Conservation (phyloP, 2,113 vertebrate species). For the Chinchilla lanigera region DNA sequence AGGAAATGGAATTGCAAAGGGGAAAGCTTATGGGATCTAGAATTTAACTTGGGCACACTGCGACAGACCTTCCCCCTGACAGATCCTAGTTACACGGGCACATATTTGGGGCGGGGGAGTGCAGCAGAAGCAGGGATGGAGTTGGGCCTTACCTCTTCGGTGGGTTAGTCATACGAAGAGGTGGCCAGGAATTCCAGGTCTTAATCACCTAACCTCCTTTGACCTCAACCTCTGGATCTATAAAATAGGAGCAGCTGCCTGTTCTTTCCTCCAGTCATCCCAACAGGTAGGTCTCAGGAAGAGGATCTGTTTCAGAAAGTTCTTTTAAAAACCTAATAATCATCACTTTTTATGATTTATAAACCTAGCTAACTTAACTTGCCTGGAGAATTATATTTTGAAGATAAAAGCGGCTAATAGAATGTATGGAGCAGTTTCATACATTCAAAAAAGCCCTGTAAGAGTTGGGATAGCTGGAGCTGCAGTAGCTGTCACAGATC, state of each 20-base stretch:
- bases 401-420: not conserved
- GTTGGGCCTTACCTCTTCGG: not conserved
- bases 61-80: not conserved
- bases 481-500: not conserved
- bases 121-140: not conserved
- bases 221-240: not conserved
- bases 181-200: not conserved
- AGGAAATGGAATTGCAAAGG: not conserved
- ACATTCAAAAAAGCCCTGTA: not conserved
- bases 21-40: not conserved
- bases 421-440: not conserved
- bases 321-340: not conserved
- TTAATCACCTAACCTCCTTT: not conserved
- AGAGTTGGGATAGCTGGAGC: not conserved
- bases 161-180: not conserved
- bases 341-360: not conserved
- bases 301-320: not conserved
- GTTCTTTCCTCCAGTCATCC: not conserved
- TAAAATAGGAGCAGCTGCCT: not conserved
- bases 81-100: not conserved
- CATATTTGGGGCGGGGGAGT: accelerated
- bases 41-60: not conserved
- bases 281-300: not conserved
- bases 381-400: not conserved
- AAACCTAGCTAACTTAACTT: not conserved